Evolutionary conservation across 2,113 vertebrate species (phyloP).

Genomic region (Microcebus griseorufus): DNA sequence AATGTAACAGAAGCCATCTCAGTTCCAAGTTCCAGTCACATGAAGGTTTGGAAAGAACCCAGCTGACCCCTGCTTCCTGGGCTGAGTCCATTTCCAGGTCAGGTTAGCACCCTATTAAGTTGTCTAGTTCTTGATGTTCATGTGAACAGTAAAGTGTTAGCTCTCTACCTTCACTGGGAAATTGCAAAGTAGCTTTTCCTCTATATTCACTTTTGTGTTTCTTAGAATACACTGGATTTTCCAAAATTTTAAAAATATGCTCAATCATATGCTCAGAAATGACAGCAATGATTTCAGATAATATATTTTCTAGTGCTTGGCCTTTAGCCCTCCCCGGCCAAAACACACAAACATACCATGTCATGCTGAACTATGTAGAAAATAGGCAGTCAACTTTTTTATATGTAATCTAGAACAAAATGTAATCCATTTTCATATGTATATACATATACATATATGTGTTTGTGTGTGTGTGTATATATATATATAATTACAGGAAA

Average conservation of each 20-base stretch:
- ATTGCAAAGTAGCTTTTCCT: neutral
- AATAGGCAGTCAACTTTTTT: neutral
- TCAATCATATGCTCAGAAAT: neutral
- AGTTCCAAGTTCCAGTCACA: neutral
- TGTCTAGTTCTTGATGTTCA: neutral
- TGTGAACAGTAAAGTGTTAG: neutral
- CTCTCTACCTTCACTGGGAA: neutral
- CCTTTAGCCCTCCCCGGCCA: neutral
- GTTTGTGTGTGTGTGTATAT: neutral
- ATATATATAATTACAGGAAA: slow-evolving; percentile 19
- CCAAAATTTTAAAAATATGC: neutral
- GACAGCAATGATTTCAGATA: slow-evolving; percentile 16
- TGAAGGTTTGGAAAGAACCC: neutral
- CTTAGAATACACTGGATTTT: slow-evolving; percentile 9
- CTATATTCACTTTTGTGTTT: neutral
- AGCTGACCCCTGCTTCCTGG: neutral
- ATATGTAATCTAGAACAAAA: no score
- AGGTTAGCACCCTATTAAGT: neutral
- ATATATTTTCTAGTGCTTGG: neutral
- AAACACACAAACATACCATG: neutral
- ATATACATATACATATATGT: neutral
- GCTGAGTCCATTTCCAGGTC: neutral
- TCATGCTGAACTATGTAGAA: neutral
- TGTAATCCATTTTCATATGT: neutral
- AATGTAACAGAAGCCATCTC: neutral